These are phyloP conservation scores for Ursus arctos DNA, from an alignment of 2,113 vertebrate genomes.

Conservation along the genomic window DNA sequence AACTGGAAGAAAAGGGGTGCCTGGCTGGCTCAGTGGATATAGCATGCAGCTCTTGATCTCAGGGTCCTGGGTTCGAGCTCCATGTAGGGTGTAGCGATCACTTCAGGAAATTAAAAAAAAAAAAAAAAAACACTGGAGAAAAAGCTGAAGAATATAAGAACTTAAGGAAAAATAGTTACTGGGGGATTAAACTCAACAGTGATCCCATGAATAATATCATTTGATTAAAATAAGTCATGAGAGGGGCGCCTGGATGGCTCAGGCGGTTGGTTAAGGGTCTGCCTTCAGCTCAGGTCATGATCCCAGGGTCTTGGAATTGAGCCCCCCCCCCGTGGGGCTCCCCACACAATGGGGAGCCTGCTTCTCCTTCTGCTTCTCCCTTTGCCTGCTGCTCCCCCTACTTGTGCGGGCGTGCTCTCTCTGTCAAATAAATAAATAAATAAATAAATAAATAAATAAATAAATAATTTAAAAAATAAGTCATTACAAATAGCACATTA, in stretches of 20 bases:
- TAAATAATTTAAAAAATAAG: background rate
- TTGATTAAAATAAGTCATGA: background rate
- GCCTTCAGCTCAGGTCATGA: too few relatives aligned
- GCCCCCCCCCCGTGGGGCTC: too few relatives aligned
- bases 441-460: too few relatives aligned
- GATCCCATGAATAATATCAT: background rate
- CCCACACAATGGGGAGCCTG: too few relatives aligned
- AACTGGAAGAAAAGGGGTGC: background rate
- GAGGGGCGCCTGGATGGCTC: too few relatives aligned
- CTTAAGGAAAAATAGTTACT: background rate
- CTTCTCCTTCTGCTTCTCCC: too few relatives aligned
- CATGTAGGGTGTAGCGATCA: background rate
- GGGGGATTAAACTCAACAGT: background rate
- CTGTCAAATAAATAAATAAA: too few relatives aligned
- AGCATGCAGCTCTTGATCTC: background rate
- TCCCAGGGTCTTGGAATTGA: too few relatives aligned
- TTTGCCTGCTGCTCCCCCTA: too few relatives aligned
- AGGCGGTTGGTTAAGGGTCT: too few relatives aligned
- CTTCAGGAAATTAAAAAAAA: background rate
- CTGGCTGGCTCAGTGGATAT: background rate
- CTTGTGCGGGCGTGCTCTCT: too few relatives aligned
- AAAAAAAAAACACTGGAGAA: background rate
- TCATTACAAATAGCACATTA: background rate
- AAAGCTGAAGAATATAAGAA: background rate
- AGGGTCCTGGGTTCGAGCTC: background rate